Evolutionary conservation across 1,140 invertebrate species (phyloP), one percentile per base, ranked within the genome.

Genomic region (Bombus superbus): DNA sequence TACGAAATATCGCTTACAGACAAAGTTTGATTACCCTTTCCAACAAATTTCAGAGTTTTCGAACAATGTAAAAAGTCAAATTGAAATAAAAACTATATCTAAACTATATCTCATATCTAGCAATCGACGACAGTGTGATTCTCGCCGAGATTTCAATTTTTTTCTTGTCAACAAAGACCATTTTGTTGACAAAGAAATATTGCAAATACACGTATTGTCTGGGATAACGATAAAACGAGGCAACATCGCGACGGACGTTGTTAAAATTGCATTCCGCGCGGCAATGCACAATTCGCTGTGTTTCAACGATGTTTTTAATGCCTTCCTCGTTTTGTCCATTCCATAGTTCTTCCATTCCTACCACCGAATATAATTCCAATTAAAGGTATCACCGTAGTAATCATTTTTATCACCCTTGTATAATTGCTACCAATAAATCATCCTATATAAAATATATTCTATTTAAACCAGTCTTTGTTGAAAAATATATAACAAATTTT

Each of bases 241-340:
- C 32, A 77, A 79, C 62, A 66, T n/a, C 64, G n/a, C 69, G 80
- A 81, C 57, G 73, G 35, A 32, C 73, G 81, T 77, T 77, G 59
- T 69, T 79, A 84, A 84, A 84, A 84, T 84, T 79, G 47, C 74
- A 71, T 84, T 84, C 82, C 75, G 18, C 75, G 38, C 22, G n/a
- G 32, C 77, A 71, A 79, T 62, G 42, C n/a, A 71, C 62, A 57
- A 68, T n/a, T 68, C 62, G 82, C 62, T 32, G 38, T 78, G 53
- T 57, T 77, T 59, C 22, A 62, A 40, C 35, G 38, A 35, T 47
- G 42, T 57, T 71, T 84, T 71, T 78, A 83, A 84, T 84, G 62
- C 53, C 66, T 38, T 47, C n/a, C 66, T 57, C 82, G 82, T 71
- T 68, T 71, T 8, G 9, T 57, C n/a, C 66, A 71, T 64, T 76